These are phyloP conservation scores for Odontamblyopus rebecca DNA, from an alignment of 2,797 vertebrate species.

Conservation along the genomic window DNA sequence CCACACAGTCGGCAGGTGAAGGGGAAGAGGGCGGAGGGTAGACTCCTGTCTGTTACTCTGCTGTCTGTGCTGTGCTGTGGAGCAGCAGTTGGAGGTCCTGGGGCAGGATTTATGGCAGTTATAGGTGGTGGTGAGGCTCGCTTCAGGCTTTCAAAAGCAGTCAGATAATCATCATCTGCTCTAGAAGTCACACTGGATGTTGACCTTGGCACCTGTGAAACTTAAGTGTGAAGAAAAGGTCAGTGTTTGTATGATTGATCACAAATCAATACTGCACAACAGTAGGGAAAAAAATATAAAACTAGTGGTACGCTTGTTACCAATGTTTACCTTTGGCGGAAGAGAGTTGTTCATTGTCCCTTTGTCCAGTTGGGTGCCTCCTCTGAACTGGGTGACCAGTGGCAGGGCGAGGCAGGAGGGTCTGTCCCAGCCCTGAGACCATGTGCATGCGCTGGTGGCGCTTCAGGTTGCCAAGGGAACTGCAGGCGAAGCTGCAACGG, in stretches of 20 bases:
- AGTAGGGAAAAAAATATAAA: neutral
- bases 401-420: slow-evolving; percentile 12
- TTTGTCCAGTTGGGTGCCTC: slow-evolving; percentile 48
- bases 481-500: slow-evolving; percentile 92
- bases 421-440: slow-evolving; percentile 47
- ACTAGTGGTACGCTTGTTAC: neutral
- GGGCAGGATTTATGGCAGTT: slow-evolving; percentile 56
- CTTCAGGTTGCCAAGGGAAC: slow-evolving; percentile 96
- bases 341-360: slow-evolving; percentile 49
- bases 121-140: slow-evolving; percentile 62
- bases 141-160: slow-evolving; percentile 77
- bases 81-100: slow-evolving; percentile 51
- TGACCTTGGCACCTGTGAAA: slow-evolving; percentile 70
- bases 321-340: slow-evolving; percentile 58
- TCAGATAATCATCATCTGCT: slow-evolving; percentile 79
- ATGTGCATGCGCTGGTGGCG: slow-evolving; percentile 92
- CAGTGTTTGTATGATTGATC: neutral
- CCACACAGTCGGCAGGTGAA: slow-evolving; percentile 92
- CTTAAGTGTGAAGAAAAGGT: slow-evolving; percentile 20
- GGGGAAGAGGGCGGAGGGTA: slow-evolving; percentile 86
- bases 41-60: slow-evolving; percentile 53
- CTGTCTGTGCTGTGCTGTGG: slow-evolving; percentile 49
- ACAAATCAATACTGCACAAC: neutral
- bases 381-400: slow-evolving; percentile 49
- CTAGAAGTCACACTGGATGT: slow-evolving; percentile 77